Evolutionary conservation across 2,797 vertebrate genomes (phyloP), one percentile per base, ranked within the genome.

Genomic region (Coregonus sp.): DNA sequence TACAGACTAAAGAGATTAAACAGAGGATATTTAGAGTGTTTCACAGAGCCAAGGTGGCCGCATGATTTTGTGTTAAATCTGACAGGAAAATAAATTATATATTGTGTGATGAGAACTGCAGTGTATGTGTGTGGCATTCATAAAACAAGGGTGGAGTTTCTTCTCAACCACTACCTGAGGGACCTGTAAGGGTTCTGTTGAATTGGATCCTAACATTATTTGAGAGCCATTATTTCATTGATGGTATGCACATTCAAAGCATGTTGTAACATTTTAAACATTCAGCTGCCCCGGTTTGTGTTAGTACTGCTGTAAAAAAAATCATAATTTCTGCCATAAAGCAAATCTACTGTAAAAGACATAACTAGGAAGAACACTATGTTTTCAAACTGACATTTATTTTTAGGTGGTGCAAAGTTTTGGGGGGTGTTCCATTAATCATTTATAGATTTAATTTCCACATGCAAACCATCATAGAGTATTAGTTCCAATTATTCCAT

Each of bases 1-100:
- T 87, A 18, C 87, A 87, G 3, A 78, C 80, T 0, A 88, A 87
- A 76, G 82, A 82, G 40, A 75, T 90, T 29, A 76, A 80, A n/a
- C 67, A 79, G 12, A 81, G 29, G 11, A 72, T 90, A 3, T 14
- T 51, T 0, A 35, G 4, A 20, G 2, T 76, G 74, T 78, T 81
- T 18, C 1, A 72, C 1, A 70, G 67, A 16, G 79, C 75, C 61
- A 83, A 81, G 82, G 50, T 75, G 0, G 33, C 20, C 16, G 1
- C 15, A 20, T 75, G 68, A 78, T 78, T 74, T 5, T 76, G 33
- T 50, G 70, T n/a, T 73, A 59, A 63, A 69, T 54, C 9, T 47
- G 40, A 33, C 4, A 5, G 52, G 14, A 18, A 15, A 54, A 54
- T 5, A 54, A 54, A 18, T 18, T 0, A 18, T 37, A 5, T 35